These are phyloP conservation scores for Sinella curviseta DNA, from an alignment of 1,140 invertebrate species.

Conservation along the genomic window DNA sequence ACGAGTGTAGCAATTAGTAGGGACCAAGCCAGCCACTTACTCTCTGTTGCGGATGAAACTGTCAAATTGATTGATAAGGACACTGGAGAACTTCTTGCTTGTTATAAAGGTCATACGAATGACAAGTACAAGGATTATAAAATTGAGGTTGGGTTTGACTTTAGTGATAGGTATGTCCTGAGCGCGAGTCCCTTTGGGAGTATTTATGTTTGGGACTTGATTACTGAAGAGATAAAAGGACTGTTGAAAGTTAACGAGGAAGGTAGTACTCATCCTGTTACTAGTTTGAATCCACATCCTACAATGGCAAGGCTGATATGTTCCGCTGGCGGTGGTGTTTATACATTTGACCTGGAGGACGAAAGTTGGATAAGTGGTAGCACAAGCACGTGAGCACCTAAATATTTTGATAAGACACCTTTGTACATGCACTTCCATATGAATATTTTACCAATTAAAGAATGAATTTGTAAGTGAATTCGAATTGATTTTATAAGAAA, in stretches of 20 bases:
- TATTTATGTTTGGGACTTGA: constrained; percentile 42
- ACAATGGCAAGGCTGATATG: background rate
- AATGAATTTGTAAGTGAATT: too few species aligned
- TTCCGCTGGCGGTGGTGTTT: constrained; percentile 1
- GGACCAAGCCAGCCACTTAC: constrained; percentile 83
- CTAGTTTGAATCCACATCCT: constrained; percentile 1
- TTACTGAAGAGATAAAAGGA: constrained; percentile 37
- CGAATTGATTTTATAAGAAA: too few species aligned
- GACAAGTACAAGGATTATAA: constrained; percentile 40
- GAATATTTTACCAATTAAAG: too few species aligned
- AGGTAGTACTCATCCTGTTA: background rate
- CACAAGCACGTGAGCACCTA: too few species aligned
- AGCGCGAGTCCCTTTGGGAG: constrained; percentile 38
- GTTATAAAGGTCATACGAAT: constrained; percentile 54
- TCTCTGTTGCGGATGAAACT: constrained; percentile 76
- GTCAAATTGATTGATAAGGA: constrained; percentile 87
- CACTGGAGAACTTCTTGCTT: constrained; percentile 76
- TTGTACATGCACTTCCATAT: too few species aligned
- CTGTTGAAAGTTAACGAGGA: background rate
- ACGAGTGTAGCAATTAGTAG: constrained; percentile 74
- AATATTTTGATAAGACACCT: too few species aligned
- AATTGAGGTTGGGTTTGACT: constrained; percentile 44
- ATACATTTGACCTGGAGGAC: constrained; percentile 13
- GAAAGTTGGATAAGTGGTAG: background rate
- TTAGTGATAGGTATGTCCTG: constrained; percentile 40